A percentile compares a stretch with the other conserved stretches of the same genome.
These are phyloP conservation scores for Hesperia comma DNA, from an alignment of 2,888 invertebrate genomes.

Conservation along the genomic window DNA sequence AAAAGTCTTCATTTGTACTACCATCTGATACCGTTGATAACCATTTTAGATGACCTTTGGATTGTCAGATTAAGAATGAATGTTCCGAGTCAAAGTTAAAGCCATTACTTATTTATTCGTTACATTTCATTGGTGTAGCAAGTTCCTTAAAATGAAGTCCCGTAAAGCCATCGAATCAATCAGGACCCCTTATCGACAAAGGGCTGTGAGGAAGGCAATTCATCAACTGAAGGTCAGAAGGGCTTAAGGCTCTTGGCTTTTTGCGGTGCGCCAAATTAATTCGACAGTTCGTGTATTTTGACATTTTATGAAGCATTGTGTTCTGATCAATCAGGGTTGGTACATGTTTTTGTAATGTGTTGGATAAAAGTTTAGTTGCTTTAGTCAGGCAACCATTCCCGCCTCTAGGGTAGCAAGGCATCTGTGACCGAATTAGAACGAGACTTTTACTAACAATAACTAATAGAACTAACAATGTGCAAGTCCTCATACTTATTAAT, in stretches of 20 bases:
- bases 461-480: too few species aligned
- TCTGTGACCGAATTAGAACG: too few species aligned
- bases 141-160: conserved; percentile 58
- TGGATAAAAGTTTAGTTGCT: too few species aligned
- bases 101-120: neutral
- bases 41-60: too few species aligned
- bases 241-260: conserved; percentile 32
- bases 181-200: conserved; percentile 61
- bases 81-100: neutral
- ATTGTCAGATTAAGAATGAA: neutral
- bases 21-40: too few species aligned
- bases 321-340: neutral
- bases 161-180: conserved; percentile 81
- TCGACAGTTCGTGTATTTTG: conserved; percentile 7
- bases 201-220: conserved; percentile 66
- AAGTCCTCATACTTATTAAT: too few species aligned
- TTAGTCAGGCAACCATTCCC: too few species aligned
- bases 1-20: too few species aligned
- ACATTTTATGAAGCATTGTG: conserved; percentile 1
- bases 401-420: too few species aligned
- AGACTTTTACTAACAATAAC: too few species aligned
- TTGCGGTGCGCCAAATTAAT: conserved; percentile 26
- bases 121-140: neutral
- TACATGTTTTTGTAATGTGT: neutral
- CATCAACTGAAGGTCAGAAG: conserved; percentile 58